These are phyloP conservation scores for Centropristis striata DNA, from an alignment of 2,113 vertebrate species.

Conservation along the genomic window DNA sequence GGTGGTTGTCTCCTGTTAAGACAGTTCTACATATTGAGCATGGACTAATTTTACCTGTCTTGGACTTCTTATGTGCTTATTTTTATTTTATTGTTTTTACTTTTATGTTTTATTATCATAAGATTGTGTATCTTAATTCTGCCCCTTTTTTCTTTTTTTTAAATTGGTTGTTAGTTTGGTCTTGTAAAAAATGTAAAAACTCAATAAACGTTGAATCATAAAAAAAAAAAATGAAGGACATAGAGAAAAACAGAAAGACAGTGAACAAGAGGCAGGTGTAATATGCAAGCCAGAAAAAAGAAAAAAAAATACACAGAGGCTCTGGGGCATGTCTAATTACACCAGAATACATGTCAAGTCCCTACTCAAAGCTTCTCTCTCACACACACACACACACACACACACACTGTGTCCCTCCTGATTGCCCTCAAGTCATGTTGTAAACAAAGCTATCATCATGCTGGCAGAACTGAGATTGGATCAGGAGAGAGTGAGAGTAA, in stretches of 20 bases:
- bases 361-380: not conserved
- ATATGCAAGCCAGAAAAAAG: not conserved
- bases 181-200: too few relatives aligned
- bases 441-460: constrained; percentile 63
- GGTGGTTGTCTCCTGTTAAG: too few relatives aligned
- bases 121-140: too few relatives aligned
- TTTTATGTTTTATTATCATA: too few relatives aligned
- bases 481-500: constrained; percentile 26
- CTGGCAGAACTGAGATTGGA: constrained; percentile 56
- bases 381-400: constrained; percentile 2
- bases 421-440: constrained; percentile 48
- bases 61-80: too few relatives aligned
- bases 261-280: not conserved
- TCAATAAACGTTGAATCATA: too few relatives aligned
- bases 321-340: constrained; percentile 3
- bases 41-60: too few relatives aligned
- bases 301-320: constrained; percentile 1
- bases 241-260: not conserved
- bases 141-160: too few relatives aligned
- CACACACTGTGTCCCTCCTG: constrained; percentile 11
- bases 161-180: too few relatives aligned
- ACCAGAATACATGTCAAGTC: constrained; percentile 16
- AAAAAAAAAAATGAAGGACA: too few relatives aligned
- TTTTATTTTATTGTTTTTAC: too few relatives aligned
- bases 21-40: too few relatives aligned